phyloP scores from a whole-genome alignment of 2,888 invertebrate genomes.

The Nomada fucata region DNA sequence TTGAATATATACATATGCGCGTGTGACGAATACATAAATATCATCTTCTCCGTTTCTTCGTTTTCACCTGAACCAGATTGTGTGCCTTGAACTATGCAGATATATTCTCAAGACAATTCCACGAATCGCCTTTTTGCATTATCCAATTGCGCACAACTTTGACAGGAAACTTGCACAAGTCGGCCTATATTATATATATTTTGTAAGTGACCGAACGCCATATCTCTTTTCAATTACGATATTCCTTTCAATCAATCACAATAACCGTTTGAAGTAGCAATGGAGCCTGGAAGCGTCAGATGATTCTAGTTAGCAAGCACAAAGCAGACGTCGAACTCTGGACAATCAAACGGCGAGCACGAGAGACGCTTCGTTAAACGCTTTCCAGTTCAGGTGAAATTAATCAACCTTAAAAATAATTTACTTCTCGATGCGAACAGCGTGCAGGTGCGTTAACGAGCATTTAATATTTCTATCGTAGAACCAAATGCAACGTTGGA shows the following conservation, averaged over 20 bases:
- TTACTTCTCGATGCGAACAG: slow-evolving; percentile 54
- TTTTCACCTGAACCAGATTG: too few species aligned
- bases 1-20: too few species aligned
- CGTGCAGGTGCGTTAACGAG: slow-evolving; percentile 54
- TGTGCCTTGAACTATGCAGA: too few species aligned
- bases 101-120: too few species aligned
- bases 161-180: not conserved
- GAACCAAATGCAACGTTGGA: not conserved
- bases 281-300: slow-evolving; percentile 48
- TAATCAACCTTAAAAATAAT: slow-evolving; percentile 64
- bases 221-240: not conserved
- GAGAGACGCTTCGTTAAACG: slow-evolving; percentile 68
- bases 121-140: too few species aligned
- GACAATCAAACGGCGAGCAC: slow-evolving; percentile 49
- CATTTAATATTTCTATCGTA: slow-evolving; percentile 24
- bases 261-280: slow-evolving; percentile 15
- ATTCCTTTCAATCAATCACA: slow-evolving; percentile 17
- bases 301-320: slow-evolving; percentile 61
- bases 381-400: slow-evolving; percentile 67
- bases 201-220: not conserved
- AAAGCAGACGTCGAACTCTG: slow-evolving; percentile 66
- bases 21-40: too few species aligned
- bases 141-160: too few species aligned
- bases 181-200: not conserved
- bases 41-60: too few species aligned